phyloP scores from a whole-genome alignment of 2,888 invertebrate species.

The Formica aserva region DNA sequence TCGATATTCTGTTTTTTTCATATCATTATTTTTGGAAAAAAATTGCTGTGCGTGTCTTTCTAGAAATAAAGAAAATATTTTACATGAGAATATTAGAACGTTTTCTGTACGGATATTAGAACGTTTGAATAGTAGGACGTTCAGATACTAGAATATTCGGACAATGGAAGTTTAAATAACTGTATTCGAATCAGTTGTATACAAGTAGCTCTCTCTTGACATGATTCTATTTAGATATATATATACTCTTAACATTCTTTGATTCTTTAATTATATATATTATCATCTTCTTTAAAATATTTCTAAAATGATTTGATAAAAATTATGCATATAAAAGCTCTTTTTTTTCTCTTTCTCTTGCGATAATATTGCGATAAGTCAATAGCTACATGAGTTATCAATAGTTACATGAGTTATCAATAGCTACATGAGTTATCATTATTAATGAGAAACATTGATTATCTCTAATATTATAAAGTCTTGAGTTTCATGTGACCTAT shows the following conservation, averaged over 20 bases:
- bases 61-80: neutral
- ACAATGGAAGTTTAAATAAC: constrained; percentile 8
- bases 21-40: constrained; percentile 4
- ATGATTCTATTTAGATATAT: neutral
- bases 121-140: neutral
- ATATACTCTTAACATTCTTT: neutral
- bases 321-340: neutral
- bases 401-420: neutral
- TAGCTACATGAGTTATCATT: neutral
- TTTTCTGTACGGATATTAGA: neutral
- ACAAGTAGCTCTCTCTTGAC: neutral
- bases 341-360: neutral
- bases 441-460: neutral
- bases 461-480: neutral
- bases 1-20: neutral
- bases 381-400: neutral
- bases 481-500: neutral
- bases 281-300: neutral
- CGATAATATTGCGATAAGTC: neutral
- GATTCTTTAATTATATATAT: neutral
- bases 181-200: neutral
- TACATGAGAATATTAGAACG: neutral
- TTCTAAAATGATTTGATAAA: neutral
- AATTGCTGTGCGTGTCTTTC: neutral
- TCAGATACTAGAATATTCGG: constrained; percentile 10